Evolutionary conservation across 2,888 invertebrate genomes (phyloP).

Genomic region (Andrena fulva): DNA sequence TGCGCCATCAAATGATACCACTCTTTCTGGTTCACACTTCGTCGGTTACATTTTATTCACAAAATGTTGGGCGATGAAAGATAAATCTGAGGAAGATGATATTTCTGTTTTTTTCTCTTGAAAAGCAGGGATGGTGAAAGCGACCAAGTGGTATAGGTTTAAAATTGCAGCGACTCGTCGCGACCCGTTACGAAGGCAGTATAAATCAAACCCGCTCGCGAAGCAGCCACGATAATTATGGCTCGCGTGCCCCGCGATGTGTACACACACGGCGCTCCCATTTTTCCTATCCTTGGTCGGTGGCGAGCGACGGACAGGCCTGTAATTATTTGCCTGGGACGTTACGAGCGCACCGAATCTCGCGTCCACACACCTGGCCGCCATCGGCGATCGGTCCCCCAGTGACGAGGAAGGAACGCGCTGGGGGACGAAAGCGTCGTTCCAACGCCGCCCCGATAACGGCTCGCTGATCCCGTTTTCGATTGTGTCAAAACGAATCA

Average conservation of each 20-base stretch:
- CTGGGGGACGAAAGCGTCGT: slow-evolving; percentile 32
- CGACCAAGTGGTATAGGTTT: too few relatives aligned
- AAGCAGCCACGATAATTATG: slow-evolving; percentile 27
- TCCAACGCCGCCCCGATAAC: slow-evolving; percentile 48
- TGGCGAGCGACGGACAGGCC: neutral
- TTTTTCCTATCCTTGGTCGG: slow-evolving; percentile 29
- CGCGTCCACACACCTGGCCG: slow-evolving; percentile 41
- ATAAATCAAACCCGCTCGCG: slow-evolving; percentile 18
- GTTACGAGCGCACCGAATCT: slow-evolving; percentile 40
- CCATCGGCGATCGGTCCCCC: slow-evolving; percentile 38
- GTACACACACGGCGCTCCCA: neutral
- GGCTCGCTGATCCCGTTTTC: slow-evolving; percentile 26
- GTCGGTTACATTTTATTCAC: too few relatives aligned
- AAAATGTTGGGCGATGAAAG: too few relatives aligned
- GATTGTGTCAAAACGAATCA: slow-evolving; percentile 52
- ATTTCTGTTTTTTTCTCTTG: too few relatives aligned
- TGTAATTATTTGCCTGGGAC: slow-evolving; percentile 52
- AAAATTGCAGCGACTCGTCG: neutral
- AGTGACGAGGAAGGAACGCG: slow-evolving; percentile 3
- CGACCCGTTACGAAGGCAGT: neutral
- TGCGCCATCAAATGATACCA: neutral
- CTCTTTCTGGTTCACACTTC: neutral
- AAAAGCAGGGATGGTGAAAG: too few relatives aligned
- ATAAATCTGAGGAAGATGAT: too few relatives aligned
- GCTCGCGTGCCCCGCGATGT: slow-evolving; percentile 15